A percentile compares a stretch with the other conserved stretches of the same genome.
Evolutionary conservation across 1,140 invertebrate species (phyloP).

Genomic region (Cydia splendana): DNA sequence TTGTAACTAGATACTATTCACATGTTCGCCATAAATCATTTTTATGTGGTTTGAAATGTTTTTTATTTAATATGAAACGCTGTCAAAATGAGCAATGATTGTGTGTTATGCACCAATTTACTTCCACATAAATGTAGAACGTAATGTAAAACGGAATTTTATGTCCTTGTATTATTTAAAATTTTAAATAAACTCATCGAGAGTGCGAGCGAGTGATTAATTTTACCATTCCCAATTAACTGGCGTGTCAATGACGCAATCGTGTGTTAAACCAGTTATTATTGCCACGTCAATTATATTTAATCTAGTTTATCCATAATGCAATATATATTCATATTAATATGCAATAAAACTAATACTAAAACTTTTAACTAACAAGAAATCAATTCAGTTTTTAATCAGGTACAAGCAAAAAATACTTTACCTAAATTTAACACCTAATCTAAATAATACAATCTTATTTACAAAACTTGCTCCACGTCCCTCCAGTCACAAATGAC

Average conservation of each 20-base stretch:
- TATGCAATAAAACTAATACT: too few species aligned
- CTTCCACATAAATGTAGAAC: neutral
- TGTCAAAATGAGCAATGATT: too few species aligned
- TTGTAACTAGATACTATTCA: too few species aligned
- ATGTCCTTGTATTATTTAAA: neutral
- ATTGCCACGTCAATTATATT: neutral
- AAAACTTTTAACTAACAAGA: too few species aligned
- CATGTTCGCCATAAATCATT: too few species aligned
- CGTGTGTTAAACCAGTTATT: neutral
- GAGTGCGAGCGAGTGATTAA: neutral
- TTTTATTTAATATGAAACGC: too few species aligned
- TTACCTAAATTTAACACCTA: neutral
- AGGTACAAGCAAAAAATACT: neutral
- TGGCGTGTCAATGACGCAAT: neutral
- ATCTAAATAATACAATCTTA: too few species aligned
- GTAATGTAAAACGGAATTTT: neutral
- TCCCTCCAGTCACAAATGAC: too few species aligned
- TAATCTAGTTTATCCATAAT: neutral
- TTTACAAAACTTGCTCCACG: too few species aligned
- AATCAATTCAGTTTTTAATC: too few species aligned
- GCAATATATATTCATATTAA: neutral
- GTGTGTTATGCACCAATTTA: too few species aligned
- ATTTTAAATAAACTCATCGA: neutral
- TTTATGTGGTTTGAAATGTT: too few species aligned
- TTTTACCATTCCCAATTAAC: slow-evolving; percentile 5